Conservation (phyloP, 2,797 vertebrate species). For the Periparus ater region DNA sequence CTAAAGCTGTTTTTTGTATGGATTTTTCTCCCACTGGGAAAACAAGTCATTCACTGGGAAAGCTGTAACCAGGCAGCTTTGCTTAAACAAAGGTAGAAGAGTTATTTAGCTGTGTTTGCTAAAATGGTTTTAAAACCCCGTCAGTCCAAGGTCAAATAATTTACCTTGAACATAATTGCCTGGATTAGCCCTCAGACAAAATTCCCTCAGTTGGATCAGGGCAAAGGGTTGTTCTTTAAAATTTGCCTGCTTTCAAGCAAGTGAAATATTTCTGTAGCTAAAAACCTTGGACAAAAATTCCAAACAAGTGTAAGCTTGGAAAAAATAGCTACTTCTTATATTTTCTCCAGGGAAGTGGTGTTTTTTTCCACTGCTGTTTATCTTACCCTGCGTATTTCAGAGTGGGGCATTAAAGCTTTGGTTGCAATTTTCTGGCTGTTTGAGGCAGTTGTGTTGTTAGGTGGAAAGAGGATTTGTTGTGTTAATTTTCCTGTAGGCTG, state of each 20-base stretch:
- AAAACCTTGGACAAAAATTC: not conserved
- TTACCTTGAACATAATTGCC: constrained; percentile 16
- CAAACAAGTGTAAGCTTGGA: not conserved
- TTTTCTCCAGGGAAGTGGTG: not conserved
- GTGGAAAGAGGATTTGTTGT: not conserved
- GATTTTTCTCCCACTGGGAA: not conserved
- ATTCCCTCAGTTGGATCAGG: not conserved
- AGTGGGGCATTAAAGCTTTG: not conserved
- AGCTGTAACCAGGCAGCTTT: not conserved
- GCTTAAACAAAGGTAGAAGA: not conserved
- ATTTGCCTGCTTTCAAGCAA: not conserved
- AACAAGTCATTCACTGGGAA: not conserved
- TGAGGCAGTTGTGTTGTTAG: rapidly evolving
- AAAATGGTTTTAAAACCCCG: not conserved
- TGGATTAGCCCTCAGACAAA: not conserved
- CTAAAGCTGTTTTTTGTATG: not conserved
- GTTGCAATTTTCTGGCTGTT: not conserved
- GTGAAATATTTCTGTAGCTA: not conserved
- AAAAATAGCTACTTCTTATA: not conserved
- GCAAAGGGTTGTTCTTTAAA: constrained; percentile 1
- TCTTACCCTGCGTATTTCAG: not conserved
- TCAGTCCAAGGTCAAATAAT: not conserved
- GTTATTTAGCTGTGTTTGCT: constrained; percentile 21
- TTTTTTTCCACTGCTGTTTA: not conserved
- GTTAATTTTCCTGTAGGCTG: not conserved